phyloP scores from a whole-genome alignment of 1,140 invertebrate genomes.

The Drosophila ogumai region DNA sequence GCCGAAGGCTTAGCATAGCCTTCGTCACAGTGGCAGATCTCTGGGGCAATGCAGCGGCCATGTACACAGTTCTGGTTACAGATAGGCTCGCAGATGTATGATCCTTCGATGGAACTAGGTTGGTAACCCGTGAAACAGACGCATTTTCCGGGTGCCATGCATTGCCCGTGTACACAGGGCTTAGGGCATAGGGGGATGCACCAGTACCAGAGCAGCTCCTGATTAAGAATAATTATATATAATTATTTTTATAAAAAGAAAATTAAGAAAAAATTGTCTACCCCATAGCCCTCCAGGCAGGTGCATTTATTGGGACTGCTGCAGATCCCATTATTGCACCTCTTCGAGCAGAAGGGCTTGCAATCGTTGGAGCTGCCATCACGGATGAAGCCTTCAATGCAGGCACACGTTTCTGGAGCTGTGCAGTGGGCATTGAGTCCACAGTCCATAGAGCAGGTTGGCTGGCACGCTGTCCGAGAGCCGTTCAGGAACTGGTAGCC shows the following conservation, averaged over 20 bases:
- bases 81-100: constrained; percentile 65
- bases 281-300: constrained; percentile 87
- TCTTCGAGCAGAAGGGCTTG: constrained; percentile 59
- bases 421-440: constrained; percentile 86
- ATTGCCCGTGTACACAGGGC: constrained; percentile 75
- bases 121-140: constrained; percentile 69
- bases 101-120: constrained; percentile 72
- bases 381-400: constrained; percentile 86
- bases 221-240: not conserved
- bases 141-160: constrained; percentile 70
- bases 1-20: constrained; percentile 77
- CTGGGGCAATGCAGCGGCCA: constrained; percentile 71
- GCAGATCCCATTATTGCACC: constrained; percentile 85
- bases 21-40: constrained; percentile 61
- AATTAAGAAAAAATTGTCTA: not conserved
- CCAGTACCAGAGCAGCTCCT: constrained; percentile 57
- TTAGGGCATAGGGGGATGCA: constrained; percentile 85
- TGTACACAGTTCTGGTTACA: constrained; percentile 63
- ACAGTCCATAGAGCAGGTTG: constrained; percentile 85
- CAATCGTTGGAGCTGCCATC: constrained; percentile 70
- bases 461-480: constrained; percentile 57
- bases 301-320: constrained; percentile 86
- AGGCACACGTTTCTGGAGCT: constrained; percentile 87
- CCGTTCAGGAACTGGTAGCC: constrained; percentile 50
- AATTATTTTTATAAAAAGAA: no score